These are phyloP conservation scores for Artibeus lituratus DNA, from an alignment of 2,797 vertebrate species.

Conservation along the genomic window DNA sequence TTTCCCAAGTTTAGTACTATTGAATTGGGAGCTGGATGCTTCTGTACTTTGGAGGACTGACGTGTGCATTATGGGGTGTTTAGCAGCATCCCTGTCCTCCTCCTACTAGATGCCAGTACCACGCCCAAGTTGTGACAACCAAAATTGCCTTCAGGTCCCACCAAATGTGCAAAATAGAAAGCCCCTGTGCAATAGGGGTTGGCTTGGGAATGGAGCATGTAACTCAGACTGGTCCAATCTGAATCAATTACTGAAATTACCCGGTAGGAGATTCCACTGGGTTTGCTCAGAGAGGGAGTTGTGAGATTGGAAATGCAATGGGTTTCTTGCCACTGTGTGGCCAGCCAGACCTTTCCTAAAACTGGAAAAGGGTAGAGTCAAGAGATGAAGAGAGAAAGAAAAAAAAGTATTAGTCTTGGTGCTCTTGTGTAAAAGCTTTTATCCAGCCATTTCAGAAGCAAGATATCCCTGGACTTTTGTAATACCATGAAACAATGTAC, in stretches of 20 bases:
- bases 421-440: neutral
- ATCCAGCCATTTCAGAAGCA: neutral
- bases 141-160: neutral
- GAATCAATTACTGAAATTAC: neutral
- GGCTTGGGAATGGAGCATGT: too few relatives aligned
- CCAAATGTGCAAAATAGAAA: neutral
- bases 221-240: neutral
- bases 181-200: neutral
- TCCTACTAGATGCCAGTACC: neutral
- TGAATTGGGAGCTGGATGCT: neutral
- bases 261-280: neutral
- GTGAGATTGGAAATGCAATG: neutral
- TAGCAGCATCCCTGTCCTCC: neutral
- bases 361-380: neutral
- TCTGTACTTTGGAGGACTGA: neutral
- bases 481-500: neutral
- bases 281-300: neutral
- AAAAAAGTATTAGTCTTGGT: neutral
- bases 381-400: neutral
- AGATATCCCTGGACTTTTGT: neutral
- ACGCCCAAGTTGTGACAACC: neutral
- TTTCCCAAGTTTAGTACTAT: neutral
- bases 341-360: neutral
- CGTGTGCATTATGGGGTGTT: neutral
- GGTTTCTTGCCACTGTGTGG: neutral